Evolutionary conservation across 2,888 invertebrate species (phyloP).

Genomic region (Drosophila colorata): DNA sequence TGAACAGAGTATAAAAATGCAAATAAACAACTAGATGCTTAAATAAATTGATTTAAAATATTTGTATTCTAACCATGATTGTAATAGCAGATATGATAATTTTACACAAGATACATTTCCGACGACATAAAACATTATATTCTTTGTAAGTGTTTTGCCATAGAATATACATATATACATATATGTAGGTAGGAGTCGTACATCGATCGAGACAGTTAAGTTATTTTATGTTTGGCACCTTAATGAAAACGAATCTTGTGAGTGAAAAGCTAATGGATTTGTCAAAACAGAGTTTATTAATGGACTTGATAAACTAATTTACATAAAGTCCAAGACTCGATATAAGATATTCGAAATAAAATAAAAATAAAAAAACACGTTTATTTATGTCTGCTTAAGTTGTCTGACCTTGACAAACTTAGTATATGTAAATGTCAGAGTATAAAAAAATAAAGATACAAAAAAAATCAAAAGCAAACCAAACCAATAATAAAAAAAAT

Average conservation of each 20-base stretch:
- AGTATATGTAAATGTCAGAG: conserved; percentile 12
- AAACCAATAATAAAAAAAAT: neutral
- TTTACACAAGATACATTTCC: no score
- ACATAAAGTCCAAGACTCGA: conserved; percentile 2
- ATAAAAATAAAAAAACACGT: neutral
- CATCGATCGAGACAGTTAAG: neutral
- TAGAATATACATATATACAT: no score
- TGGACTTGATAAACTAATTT: conserved; percentile 1
- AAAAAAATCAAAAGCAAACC: neutral
- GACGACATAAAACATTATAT: no score
- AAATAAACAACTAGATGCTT: no score
- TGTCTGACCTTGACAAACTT: conserved; percentile 10
- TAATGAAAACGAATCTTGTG: conserved; percentile 1
- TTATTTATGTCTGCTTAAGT: neutral
- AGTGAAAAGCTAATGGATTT: neutral
- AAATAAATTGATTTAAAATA: no score
- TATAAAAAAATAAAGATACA: neutral
- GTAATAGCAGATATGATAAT: no score
- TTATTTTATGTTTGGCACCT: neutral
- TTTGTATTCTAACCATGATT: no score
- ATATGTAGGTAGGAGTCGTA: neutral
- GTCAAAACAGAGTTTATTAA: neutral
- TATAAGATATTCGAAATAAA: no score
- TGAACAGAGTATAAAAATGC: no score
- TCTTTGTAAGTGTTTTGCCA: no score